These are phyloP conservation scores for Erebia palarica DNA, from an alignment of 2,888 invertebrate species.

Conservation along the genomic window DNA sequence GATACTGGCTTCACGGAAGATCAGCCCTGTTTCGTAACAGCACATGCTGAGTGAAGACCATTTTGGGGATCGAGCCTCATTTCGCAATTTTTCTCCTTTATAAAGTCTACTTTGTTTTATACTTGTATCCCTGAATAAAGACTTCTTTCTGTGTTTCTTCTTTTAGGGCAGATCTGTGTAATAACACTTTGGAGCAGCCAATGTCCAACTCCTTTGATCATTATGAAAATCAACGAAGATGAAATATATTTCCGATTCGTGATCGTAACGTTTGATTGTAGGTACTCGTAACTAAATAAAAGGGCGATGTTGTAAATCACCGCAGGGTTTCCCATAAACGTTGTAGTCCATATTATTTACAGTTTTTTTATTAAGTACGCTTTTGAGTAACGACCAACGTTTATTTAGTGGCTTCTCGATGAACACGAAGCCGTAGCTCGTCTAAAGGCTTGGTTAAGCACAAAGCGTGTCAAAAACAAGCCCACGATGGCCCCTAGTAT, in stretches of 20 bases:
- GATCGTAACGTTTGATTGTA: neutral
- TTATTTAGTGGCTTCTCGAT: conserved; percentile 51
- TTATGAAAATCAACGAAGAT: neutral
- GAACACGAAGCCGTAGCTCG: conserved; percentile 40
- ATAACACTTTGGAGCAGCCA: too few relatives aligned
- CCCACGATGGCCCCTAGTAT: neutral
- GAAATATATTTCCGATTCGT: neutral
- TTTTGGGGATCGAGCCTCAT: too few relatives aligned
- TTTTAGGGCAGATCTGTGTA: too few relatives aligned
- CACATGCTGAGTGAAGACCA: too few relatives aligned
- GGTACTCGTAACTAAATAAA: conserved; percentile 2
- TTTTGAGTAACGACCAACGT: conserved; percentile 45
- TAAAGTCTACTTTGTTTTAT: too few relatives aligned
- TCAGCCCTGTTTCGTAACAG: too few relatives aligned
- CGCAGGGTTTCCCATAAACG: conserved; percentile 27
- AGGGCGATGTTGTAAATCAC: conserved; percentile 27
- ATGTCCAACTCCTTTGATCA: too few relatives aligned
- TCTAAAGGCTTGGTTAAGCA: neutral
- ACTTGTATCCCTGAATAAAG: too few relatives aligned
- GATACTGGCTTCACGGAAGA: too few relatives aligned
- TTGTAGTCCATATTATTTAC: conserved; percentile 32
- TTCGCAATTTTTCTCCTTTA: too few relatives aligned
- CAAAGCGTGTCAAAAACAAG: neutral
- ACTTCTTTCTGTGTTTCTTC: too few relatives aligned
- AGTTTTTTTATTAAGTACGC: conserved; percentile 29